These are phyloP conservation scores for Listronotus oregonensis DNA, from an alignment of 1,140 invertebrate genomes.

Conservation along the genomic window DNA sequence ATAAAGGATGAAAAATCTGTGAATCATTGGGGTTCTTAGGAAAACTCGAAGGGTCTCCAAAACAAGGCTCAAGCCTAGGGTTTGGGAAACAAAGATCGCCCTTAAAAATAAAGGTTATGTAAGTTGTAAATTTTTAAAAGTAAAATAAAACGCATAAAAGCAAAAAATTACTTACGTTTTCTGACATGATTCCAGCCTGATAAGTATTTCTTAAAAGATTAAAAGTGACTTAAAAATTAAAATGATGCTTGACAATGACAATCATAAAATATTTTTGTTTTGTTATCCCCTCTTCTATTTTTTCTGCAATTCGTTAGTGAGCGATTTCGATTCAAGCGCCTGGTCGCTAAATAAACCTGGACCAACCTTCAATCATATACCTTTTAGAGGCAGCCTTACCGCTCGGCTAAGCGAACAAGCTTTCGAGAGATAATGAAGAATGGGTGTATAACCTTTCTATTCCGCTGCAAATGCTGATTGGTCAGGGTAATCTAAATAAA, in stretches of 20 bases:
- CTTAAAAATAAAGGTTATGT: slow-evolving; percentile 24
- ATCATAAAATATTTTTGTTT: neutral
- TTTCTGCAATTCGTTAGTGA: neutral
- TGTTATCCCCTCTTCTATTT: neutral
- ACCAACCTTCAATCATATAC: too few relatives aligned
- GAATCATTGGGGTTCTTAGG: slow-evolving; percentile 13
- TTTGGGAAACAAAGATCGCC: slow-evolving; percentile 17
- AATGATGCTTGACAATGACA: neutral
- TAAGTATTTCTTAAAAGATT: neutral
- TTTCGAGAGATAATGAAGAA: too few relatives aligned
- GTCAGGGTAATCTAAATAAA: too few relatives aligned
- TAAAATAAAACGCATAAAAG: neutral
- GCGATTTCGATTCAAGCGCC: too few relatives aligned
- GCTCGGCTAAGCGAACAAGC: too few relatives aligned
- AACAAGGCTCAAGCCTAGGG: slow-evolving; percentile 7
- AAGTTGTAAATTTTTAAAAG: neutral
- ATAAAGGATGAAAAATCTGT: slow-evolving; percentile 9
- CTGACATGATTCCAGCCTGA: slow-evolving; percentile 20
- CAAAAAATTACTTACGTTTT: slow-evolving; percentile 26
- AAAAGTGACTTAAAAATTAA: neutral
- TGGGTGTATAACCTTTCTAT: too few relatives aligned
- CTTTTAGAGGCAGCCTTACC: too few relatives aligned
- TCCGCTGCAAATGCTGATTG: too few relatives aligned
- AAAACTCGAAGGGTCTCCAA: slow-evolving; percentile 5
- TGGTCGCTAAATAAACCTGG: too few relatives aligned